These are phyloP conservation scores for Hyppa rectilinea DNA, from an alignment of 2,888 invertebrate genomes.

Conservation along the genomic window DNA sequence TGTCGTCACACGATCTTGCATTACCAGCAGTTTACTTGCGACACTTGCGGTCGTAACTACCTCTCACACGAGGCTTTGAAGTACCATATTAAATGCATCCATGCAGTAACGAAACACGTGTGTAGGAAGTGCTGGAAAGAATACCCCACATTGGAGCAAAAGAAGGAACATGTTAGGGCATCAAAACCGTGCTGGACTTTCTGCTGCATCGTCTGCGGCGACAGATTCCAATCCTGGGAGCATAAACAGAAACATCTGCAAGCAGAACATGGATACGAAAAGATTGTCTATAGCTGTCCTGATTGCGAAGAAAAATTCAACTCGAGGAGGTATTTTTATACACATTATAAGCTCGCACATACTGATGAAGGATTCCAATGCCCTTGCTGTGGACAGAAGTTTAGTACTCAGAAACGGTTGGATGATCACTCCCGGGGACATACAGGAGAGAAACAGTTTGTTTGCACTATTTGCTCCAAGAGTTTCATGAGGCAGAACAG, in stretches of 20 bases:
- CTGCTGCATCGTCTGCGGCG: slow-evolving; percentile 79
- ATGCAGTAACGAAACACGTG: slow-evolving; percentile 73
- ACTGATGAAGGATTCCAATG: slow-evolving; percentile 79
- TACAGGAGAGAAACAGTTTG: slow-evolving; percentile 85
- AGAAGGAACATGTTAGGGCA: slow-evolving; percentile 74
- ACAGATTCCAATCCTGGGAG: slow-evolving; percentile 84
- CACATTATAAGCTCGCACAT: slow-evolving; percentile 79
- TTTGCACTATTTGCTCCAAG: slow-evolving; percentile 87
- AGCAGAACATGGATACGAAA: slow-evolving; percentile 73
- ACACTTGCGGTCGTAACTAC: slow-evolving; percentile 82
- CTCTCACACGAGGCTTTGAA: slow-evolving; percentile 79
- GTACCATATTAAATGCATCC: slow-evolving; percentile 80
- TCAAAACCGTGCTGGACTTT: slow-evolving; percentile 81
- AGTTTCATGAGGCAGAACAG: slow-evolving; percentile 87
- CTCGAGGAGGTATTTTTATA: slow-evolving; percentile 78
- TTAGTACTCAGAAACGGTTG: slow-evolving; percentile 73
- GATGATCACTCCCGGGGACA: slow-evolving; percentile 87
- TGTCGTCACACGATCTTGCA: slow-evolving; percentile 83
- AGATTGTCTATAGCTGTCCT: slow-evolving; percentile 77
- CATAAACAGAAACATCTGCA: slow-evolving; percentile 79
- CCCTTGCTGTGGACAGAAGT: slow-evolving; percentile 79
- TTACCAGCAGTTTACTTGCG: slow-evolving; percentile 82
- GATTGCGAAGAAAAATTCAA: slow-evolving; percentile 78
- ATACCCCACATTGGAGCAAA: slow-evolving; percentile 76
- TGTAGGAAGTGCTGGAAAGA: slow-evolving; percentile 84